A percentile compares a stretch with the other conserved stretches of the same genome.
phyloP scores from a whole-genome alignment of 1,140 invertebrate genomes.

The Leptinotarsa lineolata region DNA sequence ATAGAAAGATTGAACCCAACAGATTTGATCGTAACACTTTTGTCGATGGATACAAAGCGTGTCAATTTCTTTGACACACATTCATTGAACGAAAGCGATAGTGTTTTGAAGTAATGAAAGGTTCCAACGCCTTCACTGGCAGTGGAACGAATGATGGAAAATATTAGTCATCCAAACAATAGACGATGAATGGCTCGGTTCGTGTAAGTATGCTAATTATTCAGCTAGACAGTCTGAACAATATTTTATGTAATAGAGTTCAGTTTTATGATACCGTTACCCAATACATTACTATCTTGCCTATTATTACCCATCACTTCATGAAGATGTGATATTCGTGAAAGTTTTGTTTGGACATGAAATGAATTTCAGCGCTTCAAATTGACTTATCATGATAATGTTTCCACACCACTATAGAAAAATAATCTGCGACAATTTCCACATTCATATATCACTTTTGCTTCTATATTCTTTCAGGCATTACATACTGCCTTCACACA shows the following conservation, averaged over 20 bases:
- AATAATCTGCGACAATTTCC: too few species aligned
- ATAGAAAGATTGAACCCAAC: too few species aligned
- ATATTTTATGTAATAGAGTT: background rate
- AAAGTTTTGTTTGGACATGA: too few species aligned
- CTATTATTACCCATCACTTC: too few species aligned
- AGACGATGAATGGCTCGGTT: background rate
- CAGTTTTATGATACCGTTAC: background rate
- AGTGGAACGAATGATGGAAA: background rate
- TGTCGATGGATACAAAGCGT: background rate
- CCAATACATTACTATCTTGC: background rate
- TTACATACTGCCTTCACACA: too few species aligned
- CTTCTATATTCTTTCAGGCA: too few species aligned
- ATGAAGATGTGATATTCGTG: too few species aligned
- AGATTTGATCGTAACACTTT: slow-evolving; percentile 3
- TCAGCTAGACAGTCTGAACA: background rate
- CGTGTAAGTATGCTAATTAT: too few species aligned
- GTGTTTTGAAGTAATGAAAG: background rate
- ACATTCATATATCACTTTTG: too few species aligned
- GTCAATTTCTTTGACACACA: background rate
- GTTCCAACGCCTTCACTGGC: background rate
- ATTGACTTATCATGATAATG: too few species aligned
- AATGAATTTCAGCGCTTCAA: too few species aligned
- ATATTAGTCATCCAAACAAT: background rate
- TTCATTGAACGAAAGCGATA: background rate
- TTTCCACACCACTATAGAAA: too few species aligned